Evolutionary conservation across 2,888 invertebrate genomes (phyloP), one percentile per base, ranked within the genome.

Genomic region (Phortica okadai): DNA sequence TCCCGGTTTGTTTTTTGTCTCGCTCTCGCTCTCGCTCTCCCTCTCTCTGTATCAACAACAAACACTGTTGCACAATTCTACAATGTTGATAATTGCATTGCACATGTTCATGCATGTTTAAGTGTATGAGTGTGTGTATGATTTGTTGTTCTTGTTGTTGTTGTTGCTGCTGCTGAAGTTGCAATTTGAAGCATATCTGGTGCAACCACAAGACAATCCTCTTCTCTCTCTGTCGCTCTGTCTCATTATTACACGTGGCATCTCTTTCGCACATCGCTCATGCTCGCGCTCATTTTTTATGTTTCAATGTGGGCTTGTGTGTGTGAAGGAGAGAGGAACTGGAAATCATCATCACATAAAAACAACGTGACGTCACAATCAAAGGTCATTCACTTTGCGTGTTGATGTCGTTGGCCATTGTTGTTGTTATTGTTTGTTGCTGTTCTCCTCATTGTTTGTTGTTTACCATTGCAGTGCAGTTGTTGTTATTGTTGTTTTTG

Each of bases 351-450:
- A 69, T 41, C 44, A 10, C 67, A 67, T 67, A 25, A 67, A 16
- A 42, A 67, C 25, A 59, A 44, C 74, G 79, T 83, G 82, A 83
- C 83, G 83, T 83, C 83, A 83, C 80, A 74, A 75, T 79, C 80
- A 80, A 62, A 82, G 89, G 89, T 88, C 89, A 89, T 89, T 89
- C 88, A 89, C 89, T 88, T 84, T 83, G 77, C 56, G 70, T 62
- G 59, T 62, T 74, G 67, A 54, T 58, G 74, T 74, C 67, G 74
- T 67, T 67, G 70, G 41, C 69, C 74, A 56, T 72, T 75, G 75
- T 67, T 42, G 77, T 74, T 77, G 74, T 64, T 75, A 75, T 70
- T 75, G 74, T 21, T 64, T 75, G 76, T 70, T 75, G 74, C n/a
- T 76, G 62, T 73, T 76, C 72, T 75, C 58, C 76, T 62, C 77